These are phyloP conservation scores for Australoheros scitulus DNA, from an alignment of 2,113 vertebrate genomes.

Conservation along the genomic window DNA sequence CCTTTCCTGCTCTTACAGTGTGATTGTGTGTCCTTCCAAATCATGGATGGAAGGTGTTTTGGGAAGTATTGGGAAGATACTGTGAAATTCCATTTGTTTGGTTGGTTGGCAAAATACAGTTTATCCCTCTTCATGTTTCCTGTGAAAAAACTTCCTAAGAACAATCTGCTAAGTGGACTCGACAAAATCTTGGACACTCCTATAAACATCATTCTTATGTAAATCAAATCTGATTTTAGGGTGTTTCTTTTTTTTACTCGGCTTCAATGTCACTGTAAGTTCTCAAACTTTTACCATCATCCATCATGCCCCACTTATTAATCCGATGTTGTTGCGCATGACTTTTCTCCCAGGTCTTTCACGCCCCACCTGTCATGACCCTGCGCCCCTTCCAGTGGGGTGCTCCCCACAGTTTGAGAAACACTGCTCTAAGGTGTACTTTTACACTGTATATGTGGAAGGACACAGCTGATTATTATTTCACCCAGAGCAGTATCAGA, in stretches of 20 bases:
- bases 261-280: neutral
- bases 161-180: neutral
- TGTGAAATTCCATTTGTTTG: slow-evolving; percentile 8
- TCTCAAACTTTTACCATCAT: too few relatives aligned
- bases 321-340: too few relatives aligned
- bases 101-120: neutral
- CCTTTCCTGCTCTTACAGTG: neutral
- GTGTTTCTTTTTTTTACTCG: neutral
- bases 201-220: neutral
- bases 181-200: slow-evolving; percentile 1
- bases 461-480: slow-evolving; percentile 1
- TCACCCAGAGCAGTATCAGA: neutral
- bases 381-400: too few relatives aligned
- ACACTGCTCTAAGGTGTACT: neutral
- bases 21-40: slow-evolving; percentile 20
- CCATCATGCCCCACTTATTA: too few relatives aligned
- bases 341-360: too few relatives aligned
- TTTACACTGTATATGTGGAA: neutral
- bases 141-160: neutral
- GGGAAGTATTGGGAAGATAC: neutral
- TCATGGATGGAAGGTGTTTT: neutral
- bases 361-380: too few relatives aligned
- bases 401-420: too few relatives aligned
- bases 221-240: neutral
- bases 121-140: slow-evolving; percentile 16